phyloP scores from a whole-genome alignment of 2,113 vertebrate genomes.

The Ophiodon elongatus region DNA sequence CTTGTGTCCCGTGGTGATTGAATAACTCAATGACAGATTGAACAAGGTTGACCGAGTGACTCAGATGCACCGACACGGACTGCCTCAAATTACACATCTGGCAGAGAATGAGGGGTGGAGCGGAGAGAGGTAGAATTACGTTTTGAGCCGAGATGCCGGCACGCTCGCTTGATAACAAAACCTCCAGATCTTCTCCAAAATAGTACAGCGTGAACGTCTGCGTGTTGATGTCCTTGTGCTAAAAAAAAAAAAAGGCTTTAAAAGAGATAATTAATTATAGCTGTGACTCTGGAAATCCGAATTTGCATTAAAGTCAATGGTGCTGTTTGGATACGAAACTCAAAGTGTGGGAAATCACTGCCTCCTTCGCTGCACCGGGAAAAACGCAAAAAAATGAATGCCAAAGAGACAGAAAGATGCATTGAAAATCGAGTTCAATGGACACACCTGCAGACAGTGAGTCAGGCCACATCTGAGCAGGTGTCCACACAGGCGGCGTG shows the following conservation, averaged over 20 bases:
- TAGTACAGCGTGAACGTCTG: background rate
- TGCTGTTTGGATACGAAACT: constrained; percentile 14
- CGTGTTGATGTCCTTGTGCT: background rate
- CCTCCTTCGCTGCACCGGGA: background rate
- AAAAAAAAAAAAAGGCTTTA: background rate
- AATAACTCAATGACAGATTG: constrained; percentile 62
- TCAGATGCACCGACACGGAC: constrained; percentile 26
- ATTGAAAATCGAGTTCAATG: constrained; percentile 12
- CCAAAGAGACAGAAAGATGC: constrained; percentile 15
- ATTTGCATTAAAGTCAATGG: background rate
- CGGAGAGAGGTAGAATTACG: constrained; percentile 61
- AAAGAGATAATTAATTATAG: constrained; percentile 1
- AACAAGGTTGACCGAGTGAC: constrained; percentile 71
- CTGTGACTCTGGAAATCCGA: background rate
- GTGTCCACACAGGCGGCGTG: constrained; percentile 44
- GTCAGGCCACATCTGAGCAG: constrained; percentile 45
- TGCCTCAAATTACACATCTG: constrained; percentile 74
- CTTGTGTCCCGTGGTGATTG: constrained; percentile 31
- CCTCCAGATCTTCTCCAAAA: constrained; percentile 38
- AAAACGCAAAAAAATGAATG: background rate
- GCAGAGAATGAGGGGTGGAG: constrained; percentile 75
- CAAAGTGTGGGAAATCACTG: background rate
- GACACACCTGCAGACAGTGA: constrained; percentile 37
- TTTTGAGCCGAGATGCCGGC: constrained; percentile 44
- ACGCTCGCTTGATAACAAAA: constrained; percentile 42